Evolutionary conservation across 1,140 invertebrate genomes (phyloP), one percentile per base, ranked within the genome.

Genomic region (Drosophila suzukii): DNA sequence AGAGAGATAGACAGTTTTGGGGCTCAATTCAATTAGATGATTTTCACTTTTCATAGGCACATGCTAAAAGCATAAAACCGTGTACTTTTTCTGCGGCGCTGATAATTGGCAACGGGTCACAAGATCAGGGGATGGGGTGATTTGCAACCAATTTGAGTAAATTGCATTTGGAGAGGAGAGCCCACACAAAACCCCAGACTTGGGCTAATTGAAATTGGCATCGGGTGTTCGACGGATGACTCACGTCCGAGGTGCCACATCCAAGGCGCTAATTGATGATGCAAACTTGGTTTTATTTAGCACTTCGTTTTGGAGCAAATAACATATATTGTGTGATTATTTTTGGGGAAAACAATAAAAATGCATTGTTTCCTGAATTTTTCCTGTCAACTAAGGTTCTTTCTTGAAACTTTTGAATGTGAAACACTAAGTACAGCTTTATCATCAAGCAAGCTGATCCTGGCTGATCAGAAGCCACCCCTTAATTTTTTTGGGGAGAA

Each of bases 41-140:
- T 80, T 81, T 79, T 81, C 65, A 62, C 78, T 80, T 70, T 80
- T 81, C 78, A 76, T 81, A 81, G 55, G 27, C 54, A 41, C 41
- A 34, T 58, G 78, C 63, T 63, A 75, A 81, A 71, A 71, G 75
- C 49, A 47, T 41, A 32, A 50, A 71, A 12, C 4, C 39, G 34
- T 12, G 6, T 38, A 30, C 10, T 17, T 36, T 46, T 56, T 39
- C n/a, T 49, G 10, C 17, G 6, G 11, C 6, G 36, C 34, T 47
- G 66, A 54, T 65, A 78, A 62, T 71, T 72, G 75, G 24, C 55
- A 34, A 12, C 27, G 68, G 67, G 76, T 65, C 63, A 80, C 44
- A 75, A 80, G 78, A 80, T 80, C 76, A 72, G 5, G 3, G 43
- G 72, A 2, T 3, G 43, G 10, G 10, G 38, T 17, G 20, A 47